phyloP scores from a whole-genome alignment of 2,113 vertebrate species.

The chimpanzee (Pan troglodytes) region NHGRI_mPanTro3-v2.1_pri NC_072398.2:40566001-40566500 shows the following conservation, averaged over 20 bases:
- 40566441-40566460: constrained; percentile 60
- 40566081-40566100: not conserved
- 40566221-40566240: constrained; percentile 1
- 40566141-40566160: not conserved
- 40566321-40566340: not conserved
- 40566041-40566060: not conserved
- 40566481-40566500: constrained; percentile 30
- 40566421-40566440: constrained; percentile 27
- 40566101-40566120: no score
- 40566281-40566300: not conserved
- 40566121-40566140: not conserved
- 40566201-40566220: not conserved
- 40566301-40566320: not conserved
- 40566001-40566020: not conserved
- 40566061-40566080: not conserved
- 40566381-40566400: not conserved
- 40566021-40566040: not conserved
- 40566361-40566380: not conserved
- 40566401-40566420: not conserved
- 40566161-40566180: not conserved
- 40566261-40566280: not conserved
- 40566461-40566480: constrained; percentile 67
- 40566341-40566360: not conserved
- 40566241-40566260: not conserved
- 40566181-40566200: not conserved